Base-by-base conservation (phyloP, 2,113 vertebrate species). In the Propithecus coquereli region DNA sequence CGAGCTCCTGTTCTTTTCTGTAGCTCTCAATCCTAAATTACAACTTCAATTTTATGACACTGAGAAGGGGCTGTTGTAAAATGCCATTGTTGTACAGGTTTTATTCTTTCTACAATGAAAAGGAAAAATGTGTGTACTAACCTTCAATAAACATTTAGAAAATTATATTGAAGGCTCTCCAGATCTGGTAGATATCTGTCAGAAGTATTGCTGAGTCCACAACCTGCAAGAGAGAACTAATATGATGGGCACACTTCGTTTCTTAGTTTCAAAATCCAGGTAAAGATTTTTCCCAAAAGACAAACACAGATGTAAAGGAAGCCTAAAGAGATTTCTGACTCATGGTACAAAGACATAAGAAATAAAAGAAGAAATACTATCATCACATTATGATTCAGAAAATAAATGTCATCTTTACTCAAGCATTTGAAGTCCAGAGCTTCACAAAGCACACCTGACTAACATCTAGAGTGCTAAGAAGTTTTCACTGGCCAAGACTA, bases 61-160 rank as follows among this genome's bases (percentile, higher is more conserved):
- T 8, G 81, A 85, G 63, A 97, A 93, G 70, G 71, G 59, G n/a
- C 84, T 95, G 76, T 86, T 97, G 94, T 97, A 97, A 98, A 97
- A 90, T 54, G 87, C 94, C 88, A 87, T 95, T 74, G 91, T 95
- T 76, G 77, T 92, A 86, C 81, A 90, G 97, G 92, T 95, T 97
- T 97, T 98, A 97, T 97, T 80, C 73, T 92, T 96, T 85, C 87
- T 50, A 94, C 90, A 96, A 87, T 97, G 97, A 97, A 97, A 97
- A 97, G 84, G 66, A 57, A 96, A 97, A 95, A 85, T 88, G 40
- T 92, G 71, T 91, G 84, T 94, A 86, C 92, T 94, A 96, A 96
- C 96, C 96, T 97, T 97, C 94, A 97, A 97, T 97, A 97, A 97
- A 97, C 96, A 97, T 94, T 97, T 95, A 94, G 92, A 95, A 96